Base-by-base conservation (phyloP, 2,797 vertebrate genomes). In the Hylomyscus alleni region DNA sequence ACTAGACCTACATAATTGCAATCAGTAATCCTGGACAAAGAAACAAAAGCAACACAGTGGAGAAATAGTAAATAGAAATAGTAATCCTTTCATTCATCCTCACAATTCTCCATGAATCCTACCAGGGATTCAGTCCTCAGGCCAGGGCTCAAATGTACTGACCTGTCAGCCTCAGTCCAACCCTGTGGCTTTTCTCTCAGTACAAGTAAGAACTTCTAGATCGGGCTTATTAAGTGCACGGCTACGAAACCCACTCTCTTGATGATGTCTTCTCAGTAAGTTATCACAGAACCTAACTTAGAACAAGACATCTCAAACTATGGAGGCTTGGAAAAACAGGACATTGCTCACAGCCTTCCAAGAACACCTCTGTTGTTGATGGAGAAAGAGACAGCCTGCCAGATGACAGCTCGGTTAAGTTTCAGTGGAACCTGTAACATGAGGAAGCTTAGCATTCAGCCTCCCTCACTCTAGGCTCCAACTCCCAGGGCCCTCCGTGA, bases 331-430 rank as follows among this genome's bases (percentile, higher is more conserved):
- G 69, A 31, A 95, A 97, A 93, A 73, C 1, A 4, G 34, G 56
- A 67, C 58, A 44, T 56, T 52, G 75, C 40, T 88, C 22, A 52
- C 1, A 11, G 52, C 58, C 40, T 93, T 75, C 60, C 26, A 29
- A 60, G 75, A 54, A 52, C 47, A 1, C 26, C 22, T 91, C n/a
- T 52, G 22, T 34, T 93, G 44, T 34, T 93, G 44, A 67, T 31
- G 34, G 50, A 52, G 62, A 97, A 95, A 92, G n/a, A 47, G 47
- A 90, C 19, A 82, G 56, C 75, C 78, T 91, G 75, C 83, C 17
- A 96, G 95, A 62, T 62, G 82, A 78, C n/a, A 89, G 40, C 26
- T 50, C 17, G 50, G 60, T 24, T 22, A 54, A 11, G 60, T 82
- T 50, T 83, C 9, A 78, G 44, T 31, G 7, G 26, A 34, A 87